phyloP scores from a whole-genome alignment of 2,888 invertebrate species.

The Chesias legatella region DNA sequence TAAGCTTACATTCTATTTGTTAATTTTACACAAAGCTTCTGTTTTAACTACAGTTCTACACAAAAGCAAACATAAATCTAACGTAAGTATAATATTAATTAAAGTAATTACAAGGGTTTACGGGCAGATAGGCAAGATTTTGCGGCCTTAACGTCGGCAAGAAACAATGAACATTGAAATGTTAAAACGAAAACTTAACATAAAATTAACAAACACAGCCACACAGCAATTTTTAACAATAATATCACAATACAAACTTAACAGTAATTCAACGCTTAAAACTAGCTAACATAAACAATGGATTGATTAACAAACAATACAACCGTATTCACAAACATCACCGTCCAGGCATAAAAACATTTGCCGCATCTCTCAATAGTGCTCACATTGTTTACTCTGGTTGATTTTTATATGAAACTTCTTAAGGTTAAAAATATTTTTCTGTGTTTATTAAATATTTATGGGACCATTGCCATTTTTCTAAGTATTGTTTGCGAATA shows the following conservation, averaged over 20 bases:
- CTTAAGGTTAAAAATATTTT: too few relatives aligned
- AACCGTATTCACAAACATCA: not conserved
- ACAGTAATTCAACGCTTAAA: slow-evolving; percentile 74
- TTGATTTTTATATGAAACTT: too few relatives aligned
- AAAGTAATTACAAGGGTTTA: slow-evolving; percentile 31
- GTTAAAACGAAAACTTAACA: slow-evolving; percentile 78
- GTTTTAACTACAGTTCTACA: slow-evolving; percentile 73
- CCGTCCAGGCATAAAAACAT: too few relatives aligned
- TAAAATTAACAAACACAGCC: slow-evolving; percentile 81
- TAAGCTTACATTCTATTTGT: slow-evolving; percentile 70
- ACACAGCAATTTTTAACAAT: slow-evolving; percentile 52
- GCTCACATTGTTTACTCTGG: too few relatives aligned
- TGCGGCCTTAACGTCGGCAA: slow-evolving; percentile 72
- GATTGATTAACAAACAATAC: slow-evolving; percentile 32
- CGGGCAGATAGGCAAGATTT: slow-evolving; percentile 24
- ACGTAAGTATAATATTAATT: slow-evolving; percentile 26
- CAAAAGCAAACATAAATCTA: slow-evolving; percentile 37
- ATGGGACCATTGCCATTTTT: not conserved
- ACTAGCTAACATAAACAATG: slow-evolving; percentile 60
- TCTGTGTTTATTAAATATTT: too few relatives aligned
- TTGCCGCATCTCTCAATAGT: too few relatives aligned
- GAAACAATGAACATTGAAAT: slow-evolving; percentile 53
- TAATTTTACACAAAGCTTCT: slow-evolving; percentile 78
- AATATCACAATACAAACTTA: slow-evolving; percentile 68
- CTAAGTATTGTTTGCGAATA: too few relatives aligned